A percentile compares a stretch with the other conserved stretches of the same genome.
Conservation (phyloP, 2,888 invertebrate genomes). For the Neoscelio sp. region DNA sequence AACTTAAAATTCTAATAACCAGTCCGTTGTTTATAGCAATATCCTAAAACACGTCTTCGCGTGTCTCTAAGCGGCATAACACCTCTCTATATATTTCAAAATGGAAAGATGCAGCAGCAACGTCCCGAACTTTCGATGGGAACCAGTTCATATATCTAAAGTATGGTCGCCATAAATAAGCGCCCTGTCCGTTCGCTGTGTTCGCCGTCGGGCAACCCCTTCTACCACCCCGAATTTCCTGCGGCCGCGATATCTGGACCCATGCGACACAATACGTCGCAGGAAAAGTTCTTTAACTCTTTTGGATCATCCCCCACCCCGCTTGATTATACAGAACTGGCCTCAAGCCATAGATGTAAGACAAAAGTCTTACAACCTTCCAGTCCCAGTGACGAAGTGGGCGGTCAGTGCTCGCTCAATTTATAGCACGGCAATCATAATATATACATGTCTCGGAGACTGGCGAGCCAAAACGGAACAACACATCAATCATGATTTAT, state of each 20-base stretch:
- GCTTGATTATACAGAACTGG: slow-evolving; percentile 59
- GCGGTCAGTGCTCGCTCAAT: slow-evolving; percentile 7
- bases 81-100: slow-evolving; percentile 81
- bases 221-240: slow-evolving; percentile 65
- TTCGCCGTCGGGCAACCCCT: slow-evolving; percentile 78
- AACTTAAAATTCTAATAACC: slow-evolving; percentile 54
- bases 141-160: slow-evolving; percentile 83
- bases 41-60: slow-evolving; percentile 79
- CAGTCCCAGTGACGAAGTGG: slow-evolving; percentile 26
- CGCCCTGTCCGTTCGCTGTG: slow-evolving; percentile 81
- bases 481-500: slow-evolving; percentile 16
- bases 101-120: slow-evolving; percentile 79
- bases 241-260: slow-evolving; percentile 42
- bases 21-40: slow-evolving; percentile 59
- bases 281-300: too few relatives aligned
- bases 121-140: slow-evolving; percentile 83
- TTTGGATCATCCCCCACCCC: too few relatives aligned
- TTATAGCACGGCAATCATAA: slow-evolving; percentile 34
- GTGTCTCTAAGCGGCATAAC: slow-evolving; percentile 78
- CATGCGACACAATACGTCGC: slow-evolving; percentile 46
- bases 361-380: slow-evolving; percentile 37
- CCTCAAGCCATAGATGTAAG: slow-evolving; percentile 41
- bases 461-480: slow-evolving; percentile 4
- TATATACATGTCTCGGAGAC: slow-evolving; percentile 11
- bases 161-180: slow-evolving; percentile 83